Conservation (phyloP, 2,888 invertebrate species). For the Synanthedon tipuliformis region DNA sequence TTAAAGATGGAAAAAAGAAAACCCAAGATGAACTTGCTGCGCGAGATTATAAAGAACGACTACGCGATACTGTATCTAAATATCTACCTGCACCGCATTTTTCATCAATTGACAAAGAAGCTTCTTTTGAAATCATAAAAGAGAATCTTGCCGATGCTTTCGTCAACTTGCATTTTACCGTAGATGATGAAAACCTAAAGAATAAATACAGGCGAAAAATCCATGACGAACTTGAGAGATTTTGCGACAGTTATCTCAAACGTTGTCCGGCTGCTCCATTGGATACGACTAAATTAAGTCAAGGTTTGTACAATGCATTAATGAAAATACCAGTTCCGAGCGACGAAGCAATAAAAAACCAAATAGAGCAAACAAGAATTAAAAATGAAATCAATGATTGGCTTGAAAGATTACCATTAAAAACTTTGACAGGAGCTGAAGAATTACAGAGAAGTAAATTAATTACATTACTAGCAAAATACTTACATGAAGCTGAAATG, state of each 20-base stretch:
- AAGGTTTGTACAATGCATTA: constrained; percentile 26
- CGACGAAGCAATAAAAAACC: constrained; percentile 23
- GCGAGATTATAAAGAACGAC: constrained; percentile 27
- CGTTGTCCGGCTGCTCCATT: constrained; percentile 20
- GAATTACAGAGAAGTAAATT: constrained; percentile 22
- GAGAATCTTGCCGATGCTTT: constrained; percentile 40
- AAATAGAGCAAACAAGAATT: constrained; percentile 27
- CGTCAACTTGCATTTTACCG: constrained; percentile 29
- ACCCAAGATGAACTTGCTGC: constrained; percentile 20
- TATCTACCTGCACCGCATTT: constrained; percentile 19
- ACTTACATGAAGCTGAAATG: constrained; percentile 28
- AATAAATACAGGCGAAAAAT: constrained; percentile 26
- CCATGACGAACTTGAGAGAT: constrained; percentile 23
- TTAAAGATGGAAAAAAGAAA: constrained; percentile 19
- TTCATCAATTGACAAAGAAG: constrained; percentile 20
- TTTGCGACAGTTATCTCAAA: constrained; percentile 30
- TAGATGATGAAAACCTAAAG: constrained; percentile 16
- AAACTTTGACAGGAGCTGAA: constrained; percentile 13
- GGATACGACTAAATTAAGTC: constrained; percentile 19
- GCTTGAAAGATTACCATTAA: constrained; percentile 24
- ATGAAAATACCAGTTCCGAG: constrained; percentile 25
- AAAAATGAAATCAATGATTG: constrained; percentile 30
- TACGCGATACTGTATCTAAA: constrained; percentile 28
- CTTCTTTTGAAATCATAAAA: constrained; percentile 31
- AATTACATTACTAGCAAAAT: constrained; percentile 23